Percentiles rank a stretch among this genome's conserved stretches.
phyloP scores from a whole-genome alignment of 1,140 invertebrate species.

The Bombus ignitus region DNA sequence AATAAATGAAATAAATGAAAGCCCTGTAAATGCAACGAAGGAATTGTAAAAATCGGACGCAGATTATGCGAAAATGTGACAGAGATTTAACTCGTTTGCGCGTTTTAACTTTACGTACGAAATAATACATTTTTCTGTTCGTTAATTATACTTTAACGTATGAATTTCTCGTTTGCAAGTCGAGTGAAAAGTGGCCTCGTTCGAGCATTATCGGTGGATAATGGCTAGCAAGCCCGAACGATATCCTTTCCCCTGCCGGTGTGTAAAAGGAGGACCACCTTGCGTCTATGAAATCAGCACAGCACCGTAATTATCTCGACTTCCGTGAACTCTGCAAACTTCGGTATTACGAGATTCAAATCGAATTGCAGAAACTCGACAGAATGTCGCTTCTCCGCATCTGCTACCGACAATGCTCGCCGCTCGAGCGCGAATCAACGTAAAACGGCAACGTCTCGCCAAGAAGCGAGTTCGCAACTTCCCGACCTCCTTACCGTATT shows the following conservation, averaged over 20 bases:
- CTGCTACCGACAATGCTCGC: conserved; percentile 59
- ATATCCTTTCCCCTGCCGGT: no score
- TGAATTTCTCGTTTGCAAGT: not conserved
- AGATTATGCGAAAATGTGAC: no score
- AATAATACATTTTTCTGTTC: no score
- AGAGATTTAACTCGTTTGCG: no score
- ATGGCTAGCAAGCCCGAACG: not conserved
- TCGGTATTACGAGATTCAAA: conserved; percentile 56
- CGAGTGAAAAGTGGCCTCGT: not conserved
- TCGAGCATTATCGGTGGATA: not conserved
- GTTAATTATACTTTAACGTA: no score
- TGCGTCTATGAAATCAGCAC: not conserved
- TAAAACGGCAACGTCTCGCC: conserved; percentile 52
- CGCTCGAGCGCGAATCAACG: conserved; percentile 61
- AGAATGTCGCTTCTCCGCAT: conserved; percentile 60
- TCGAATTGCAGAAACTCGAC: conserved; percentile 58
- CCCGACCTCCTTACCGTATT: conserved; percentile 62
- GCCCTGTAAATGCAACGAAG: no score
- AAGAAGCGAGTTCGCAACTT: conserved; percentile 61
- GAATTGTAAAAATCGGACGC: no score
- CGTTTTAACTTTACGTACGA: no score
- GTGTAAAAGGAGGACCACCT: not conserved
- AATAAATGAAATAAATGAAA: no score
- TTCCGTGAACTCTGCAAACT: conserved; percentile 54
- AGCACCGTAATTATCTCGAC: conserved; percentile 35